Percentiles rank a stretch among this genome's conserved stretches.
Evolutionary conservation across 2,797 vertebrate species (phyloP).

Genomic region (Monodelphis domestica): DNA sequence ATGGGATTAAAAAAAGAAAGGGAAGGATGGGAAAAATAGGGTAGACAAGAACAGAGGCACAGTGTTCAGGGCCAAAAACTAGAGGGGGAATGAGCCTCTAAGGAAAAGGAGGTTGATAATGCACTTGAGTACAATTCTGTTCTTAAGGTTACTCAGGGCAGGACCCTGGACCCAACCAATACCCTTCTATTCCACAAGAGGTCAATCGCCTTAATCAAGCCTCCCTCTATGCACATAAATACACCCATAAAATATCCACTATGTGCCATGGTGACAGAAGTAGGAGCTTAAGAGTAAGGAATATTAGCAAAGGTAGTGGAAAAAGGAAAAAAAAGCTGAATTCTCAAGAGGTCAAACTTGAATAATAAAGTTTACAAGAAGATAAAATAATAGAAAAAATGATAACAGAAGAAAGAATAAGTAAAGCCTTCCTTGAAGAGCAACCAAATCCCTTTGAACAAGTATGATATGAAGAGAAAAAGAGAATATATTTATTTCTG

Average conservation of each 20-base stretch:
- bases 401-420: background rate
- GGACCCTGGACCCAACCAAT: background rate
- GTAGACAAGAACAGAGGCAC: background rate
- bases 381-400: background rate
- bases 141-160: background rate
- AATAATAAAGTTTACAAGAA: background rate
- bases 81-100: background rate
- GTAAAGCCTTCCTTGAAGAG: background rate
- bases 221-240: background rate
- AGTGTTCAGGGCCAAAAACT: background rate
- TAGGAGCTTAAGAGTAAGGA: background rate
- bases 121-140: background rate
- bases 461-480: background rate
- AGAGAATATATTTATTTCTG: background rate
- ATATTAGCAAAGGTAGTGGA: background rate
- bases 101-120: background rate
- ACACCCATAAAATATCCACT: background rate
- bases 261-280: background rate
- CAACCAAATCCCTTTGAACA: background rate
- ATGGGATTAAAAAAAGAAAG: background rate
- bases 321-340: background rate
- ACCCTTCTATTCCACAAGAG: background rate
- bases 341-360: background rate
- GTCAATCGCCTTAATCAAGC: background rate
- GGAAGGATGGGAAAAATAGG: background rate